These are phyloP conservation scores for Enteromius treurensis DNA, from an alignment of 2,797 vertebrate species.

Conservation along the genomic window DNA sequence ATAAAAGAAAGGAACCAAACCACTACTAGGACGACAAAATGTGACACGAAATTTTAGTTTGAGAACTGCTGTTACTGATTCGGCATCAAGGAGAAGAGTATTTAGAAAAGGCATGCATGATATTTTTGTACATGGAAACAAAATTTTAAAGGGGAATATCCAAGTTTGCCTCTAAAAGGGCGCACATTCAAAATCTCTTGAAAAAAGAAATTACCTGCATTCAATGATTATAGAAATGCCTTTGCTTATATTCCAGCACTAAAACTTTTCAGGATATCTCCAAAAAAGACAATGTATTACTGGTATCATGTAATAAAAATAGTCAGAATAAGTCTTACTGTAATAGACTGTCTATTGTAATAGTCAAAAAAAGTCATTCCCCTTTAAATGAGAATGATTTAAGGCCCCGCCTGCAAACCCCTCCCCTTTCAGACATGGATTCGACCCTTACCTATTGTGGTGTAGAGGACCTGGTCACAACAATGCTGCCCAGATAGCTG, in stretches of 20 bases:
- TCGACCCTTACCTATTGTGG: constrained; percentile 99
- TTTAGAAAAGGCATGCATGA: constrained; percentile 91
- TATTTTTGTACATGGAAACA: constrained; percentile 88
- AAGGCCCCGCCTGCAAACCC: constrained; percentile 92
- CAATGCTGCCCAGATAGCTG: constrained; percentile 99
- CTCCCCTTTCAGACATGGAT: constrained; percentile 95
- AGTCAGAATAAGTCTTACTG: too few species aligned
- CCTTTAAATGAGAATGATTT: constrained; percentile 97
- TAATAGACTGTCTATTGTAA: constrained; percentile 30
- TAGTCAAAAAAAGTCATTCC: constrained; percentile 78
- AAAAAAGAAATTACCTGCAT: not conserved
- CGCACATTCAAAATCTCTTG: not conserved
- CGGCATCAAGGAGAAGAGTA: constrained; percentile 79
- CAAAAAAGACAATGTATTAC: not conserved
- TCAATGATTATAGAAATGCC: not conserved
- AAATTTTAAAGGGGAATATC: constrained; percentile 93
- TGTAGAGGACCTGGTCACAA: constrained; percentile 99
- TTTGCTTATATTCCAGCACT: not conserved
- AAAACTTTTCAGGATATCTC: not conserved
- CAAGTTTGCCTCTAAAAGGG: constrained; percentile 68
- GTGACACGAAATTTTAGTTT: constrained; percentile 83
- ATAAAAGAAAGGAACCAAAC: constrained; percentile 79
- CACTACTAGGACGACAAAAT: constrained; percentile 88
- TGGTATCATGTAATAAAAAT: constrained; percentile 52
- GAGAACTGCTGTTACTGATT: constrained; percentile 79